These are phyloP conservation scores for Epicauta chinensis DNA, from an alignment of 1,140 invertebrate species.

Conservation along the genomic window DNA sequence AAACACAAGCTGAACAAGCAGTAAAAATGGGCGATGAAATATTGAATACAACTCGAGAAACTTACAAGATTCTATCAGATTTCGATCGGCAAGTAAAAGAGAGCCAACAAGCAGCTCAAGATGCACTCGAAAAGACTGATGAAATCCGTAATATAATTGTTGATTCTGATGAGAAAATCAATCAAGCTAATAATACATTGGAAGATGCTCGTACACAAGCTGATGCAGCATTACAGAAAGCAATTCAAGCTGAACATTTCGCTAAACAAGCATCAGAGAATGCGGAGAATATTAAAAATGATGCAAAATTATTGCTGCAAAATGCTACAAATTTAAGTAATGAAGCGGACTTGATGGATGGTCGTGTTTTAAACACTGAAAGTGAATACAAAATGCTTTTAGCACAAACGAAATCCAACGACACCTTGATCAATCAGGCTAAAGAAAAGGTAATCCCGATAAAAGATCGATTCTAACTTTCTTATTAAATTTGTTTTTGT, in stretches of 20 bases:
- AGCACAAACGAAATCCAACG: constrained; percentile 66
- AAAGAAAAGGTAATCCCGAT: constrained; percentile 51
- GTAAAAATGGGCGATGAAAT: constrained; percentile 78
- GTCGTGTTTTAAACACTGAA: constrained; percentile 64
- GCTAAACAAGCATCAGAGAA: constrained; percentile 67
- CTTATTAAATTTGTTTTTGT: constrained; percentile 33
- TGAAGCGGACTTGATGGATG: constrained; percentile 67
- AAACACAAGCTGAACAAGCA: constrained; percentile 70
- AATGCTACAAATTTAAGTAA: constrained; percentile 67
- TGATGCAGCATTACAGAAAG: constrained; percentile 64
- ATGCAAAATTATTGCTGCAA: constrained; percentile 68
- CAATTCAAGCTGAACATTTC: constrained; percentile 64
- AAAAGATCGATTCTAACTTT: not conserved
- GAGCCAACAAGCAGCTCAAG: constrained; percentile 61
- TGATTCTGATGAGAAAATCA: constrained; percentile 54
- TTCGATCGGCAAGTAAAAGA: constrained; percentile 85
- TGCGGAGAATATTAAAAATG: constrained; percentile 68
- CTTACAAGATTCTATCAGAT: constrained; percentile 73
- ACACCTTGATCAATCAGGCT: constrained; percentile 65
- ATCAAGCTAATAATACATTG: constrained; percentile 65
- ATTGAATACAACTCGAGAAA: constrained; percentile 79
- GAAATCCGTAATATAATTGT: constrained; percentile 50
- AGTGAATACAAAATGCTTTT: constrained; percentile 64
- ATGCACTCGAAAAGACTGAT: constrained; percentile 54
- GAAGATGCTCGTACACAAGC: constrained; percentile 72